Conservation (phyloP, 2,113 vertebrate genomes). For the Daphoenositta chrysoptera region DNA sequence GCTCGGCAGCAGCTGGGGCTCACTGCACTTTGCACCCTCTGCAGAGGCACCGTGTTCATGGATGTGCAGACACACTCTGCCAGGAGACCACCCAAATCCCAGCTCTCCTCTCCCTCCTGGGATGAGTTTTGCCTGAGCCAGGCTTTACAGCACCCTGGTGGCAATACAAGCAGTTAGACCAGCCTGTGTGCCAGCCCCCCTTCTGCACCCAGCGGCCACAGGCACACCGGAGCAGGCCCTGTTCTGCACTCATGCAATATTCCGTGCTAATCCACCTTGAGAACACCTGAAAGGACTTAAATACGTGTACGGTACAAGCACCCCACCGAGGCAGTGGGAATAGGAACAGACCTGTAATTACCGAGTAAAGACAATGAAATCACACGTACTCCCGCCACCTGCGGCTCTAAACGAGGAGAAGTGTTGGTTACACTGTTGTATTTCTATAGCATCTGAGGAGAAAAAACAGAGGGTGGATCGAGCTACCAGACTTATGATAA, state of each 20-base stretch:
- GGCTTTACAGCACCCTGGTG: rapidly evolving
- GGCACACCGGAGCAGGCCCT: neutral
- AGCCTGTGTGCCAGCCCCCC: neutral
- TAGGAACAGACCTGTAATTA: constrained; percentile 68
- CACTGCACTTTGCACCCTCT: neutral
- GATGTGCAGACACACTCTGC: neutral
- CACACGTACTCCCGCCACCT: constrained; percentile 54
- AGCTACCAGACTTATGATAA: constrained; percentile 51
- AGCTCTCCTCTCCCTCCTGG: neutral
- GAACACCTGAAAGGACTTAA: constrained; percentile 60
- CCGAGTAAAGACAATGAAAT: constrained; percentile 69
- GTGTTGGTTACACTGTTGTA: constrained; percentile 68
- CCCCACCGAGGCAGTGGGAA: constrained; percentile 57
- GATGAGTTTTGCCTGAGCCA: neutral
- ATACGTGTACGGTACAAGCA: neutral
- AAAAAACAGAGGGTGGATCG: constrained; percentile 51
- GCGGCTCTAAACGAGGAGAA: constrained; percentile 61
- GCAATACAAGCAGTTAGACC: neutral
- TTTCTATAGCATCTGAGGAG: constrained; percentile 62
- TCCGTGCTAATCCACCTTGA: constrained; percentile 19
- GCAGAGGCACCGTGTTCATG: rapidly evolving
- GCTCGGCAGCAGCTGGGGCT: neutral
- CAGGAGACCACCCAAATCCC: neutral
- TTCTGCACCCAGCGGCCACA: neutral
- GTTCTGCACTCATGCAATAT: neutral